Evolutionary conservation across 2,797 vertebrate species (phyloP).

Genomic region (Tympanoctomys barrerae): DNA sequence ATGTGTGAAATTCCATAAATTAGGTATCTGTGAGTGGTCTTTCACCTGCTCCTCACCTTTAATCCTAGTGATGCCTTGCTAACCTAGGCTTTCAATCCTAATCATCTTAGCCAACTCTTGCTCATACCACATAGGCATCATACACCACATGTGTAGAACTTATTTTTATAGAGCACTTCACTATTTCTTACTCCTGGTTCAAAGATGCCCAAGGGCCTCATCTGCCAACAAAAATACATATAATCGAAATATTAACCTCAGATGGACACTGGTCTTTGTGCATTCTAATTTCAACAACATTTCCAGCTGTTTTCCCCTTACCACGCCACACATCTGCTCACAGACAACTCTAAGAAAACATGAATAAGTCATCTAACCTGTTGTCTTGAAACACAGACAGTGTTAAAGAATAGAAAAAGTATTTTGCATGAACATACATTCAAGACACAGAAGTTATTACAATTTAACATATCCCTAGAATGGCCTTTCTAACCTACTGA

Average conservation of each 20-base stretch:
- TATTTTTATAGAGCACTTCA: not conserved
- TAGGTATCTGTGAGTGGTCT: not conserved
- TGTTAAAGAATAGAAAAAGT: slow-evolving; percentile 5
- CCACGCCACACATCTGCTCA: not conserved
- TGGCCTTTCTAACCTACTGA: not conserved
- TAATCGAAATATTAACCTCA: not conserved
- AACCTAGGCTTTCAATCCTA: not conserved
- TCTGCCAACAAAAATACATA: not conserved
- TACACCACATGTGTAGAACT: not conserved
- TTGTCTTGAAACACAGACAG: slow-evolving; percentile 50
- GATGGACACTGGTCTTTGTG: not conserved
- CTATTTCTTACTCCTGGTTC: not conserved
- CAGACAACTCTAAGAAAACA: not conserved
- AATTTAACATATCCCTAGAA: not conserved
- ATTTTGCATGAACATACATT: slow-evolving; percentile 4
- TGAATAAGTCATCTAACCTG: not conserved
- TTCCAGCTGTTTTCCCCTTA: not conserved
- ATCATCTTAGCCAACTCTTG: not conserved
- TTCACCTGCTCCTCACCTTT: not conserved
- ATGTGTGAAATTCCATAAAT: not conserved
- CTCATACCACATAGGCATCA: not conserved
- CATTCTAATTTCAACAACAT: not conserved
- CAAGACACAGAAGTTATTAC: not conserved
- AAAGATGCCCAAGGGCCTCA: not conserved
- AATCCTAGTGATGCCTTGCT: not conserved